Conservation (phyloP, 2,113 vertebrate genomes). For the Sisor rabdophorus region DNA sequence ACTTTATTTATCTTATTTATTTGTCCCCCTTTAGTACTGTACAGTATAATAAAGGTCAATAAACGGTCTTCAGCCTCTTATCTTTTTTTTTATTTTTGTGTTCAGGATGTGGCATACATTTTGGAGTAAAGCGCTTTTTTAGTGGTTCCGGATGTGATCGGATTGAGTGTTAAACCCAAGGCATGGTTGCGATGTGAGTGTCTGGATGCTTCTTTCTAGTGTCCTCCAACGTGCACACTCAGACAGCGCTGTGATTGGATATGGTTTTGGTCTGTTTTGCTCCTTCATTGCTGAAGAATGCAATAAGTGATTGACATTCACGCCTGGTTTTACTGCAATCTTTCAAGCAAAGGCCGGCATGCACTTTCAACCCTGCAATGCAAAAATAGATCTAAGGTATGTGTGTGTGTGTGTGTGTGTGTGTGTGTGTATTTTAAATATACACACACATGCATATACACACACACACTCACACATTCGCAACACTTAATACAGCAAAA, state of each 20-base stretch:
- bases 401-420: neutral
- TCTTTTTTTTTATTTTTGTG: neutral
- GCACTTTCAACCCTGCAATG: neutral
- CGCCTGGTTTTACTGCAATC: slow-evolving; percentile 31
- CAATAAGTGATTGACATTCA: slow-evolving; percentile 41
- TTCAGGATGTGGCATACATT: neutral
- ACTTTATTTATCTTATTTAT: no score
- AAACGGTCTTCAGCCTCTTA: neutral
- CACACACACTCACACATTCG: no score
- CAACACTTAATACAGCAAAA: no score
- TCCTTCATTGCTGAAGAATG: slow-evolving; percentile 32
- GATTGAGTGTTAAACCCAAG: neutral
- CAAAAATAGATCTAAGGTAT: neutral
- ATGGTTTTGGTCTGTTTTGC: neutral
- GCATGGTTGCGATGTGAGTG: slow-evolving; percentile 6
- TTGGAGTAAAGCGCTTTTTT: neutral
- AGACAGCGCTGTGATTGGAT: neutral
- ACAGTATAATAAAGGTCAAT: neutral
- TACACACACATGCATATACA: no score
- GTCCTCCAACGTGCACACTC: neutral
- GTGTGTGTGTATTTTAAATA: neutral
- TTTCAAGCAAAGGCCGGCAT: neutral
- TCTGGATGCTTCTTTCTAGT: neutral
- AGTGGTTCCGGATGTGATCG: neutral
- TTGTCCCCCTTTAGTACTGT: neutral